Evolutionary conservation across 2,113 vertebrate species (phyloP).

Genomic region (Rhinichthys klamathensis): DNA sequence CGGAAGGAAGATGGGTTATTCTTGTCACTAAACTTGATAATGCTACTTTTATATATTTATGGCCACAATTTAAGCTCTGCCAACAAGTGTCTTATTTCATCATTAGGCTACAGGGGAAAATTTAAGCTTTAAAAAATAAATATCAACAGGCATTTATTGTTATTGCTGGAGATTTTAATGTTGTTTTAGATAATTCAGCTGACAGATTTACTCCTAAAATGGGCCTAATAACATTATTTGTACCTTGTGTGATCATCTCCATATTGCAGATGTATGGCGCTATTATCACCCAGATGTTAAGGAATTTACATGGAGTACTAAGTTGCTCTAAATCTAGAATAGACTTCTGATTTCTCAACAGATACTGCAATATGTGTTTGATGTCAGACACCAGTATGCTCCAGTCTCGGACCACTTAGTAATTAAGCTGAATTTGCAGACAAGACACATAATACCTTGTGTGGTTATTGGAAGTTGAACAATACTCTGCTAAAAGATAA

Average conservation of each 20-base stretch:
- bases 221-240: neutral
- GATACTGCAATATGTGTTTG: neutral
- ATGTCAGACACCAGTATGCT: neutral
- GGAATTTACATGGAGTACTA: neutral
- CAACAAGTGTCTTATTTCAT: neutral
- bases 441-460: too few species aligned
- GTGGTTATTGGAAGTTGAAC: neutral
- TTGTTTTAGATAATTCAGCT: too few species aligned
- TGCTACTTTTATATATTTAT: neutral
- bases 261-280: neutral
- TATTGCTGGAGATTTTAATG: constrained; percentile 6
- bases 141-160: neutral
- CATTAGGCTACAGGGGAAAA: neutral
- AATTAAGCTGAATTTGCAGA: neutral
- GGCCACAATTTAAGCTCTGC: neutral
- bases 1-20: neutral
- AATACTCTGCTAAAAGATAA: neutral
- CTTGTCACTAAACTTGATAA: neutral
- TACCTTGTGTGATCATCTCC: neutral
- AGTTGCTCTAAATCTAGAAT: neutral
- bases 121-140: neutral
- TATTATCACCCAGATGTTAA: neutral
- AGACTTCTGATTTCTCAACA: neutral
- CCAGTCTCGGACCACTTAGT: too few species aligned
- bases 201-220: neutral